phyloP scores from a whole-genome alignment of 2,797 vertebrate genomes.

The Thalassophryne amazonica region DNA sequence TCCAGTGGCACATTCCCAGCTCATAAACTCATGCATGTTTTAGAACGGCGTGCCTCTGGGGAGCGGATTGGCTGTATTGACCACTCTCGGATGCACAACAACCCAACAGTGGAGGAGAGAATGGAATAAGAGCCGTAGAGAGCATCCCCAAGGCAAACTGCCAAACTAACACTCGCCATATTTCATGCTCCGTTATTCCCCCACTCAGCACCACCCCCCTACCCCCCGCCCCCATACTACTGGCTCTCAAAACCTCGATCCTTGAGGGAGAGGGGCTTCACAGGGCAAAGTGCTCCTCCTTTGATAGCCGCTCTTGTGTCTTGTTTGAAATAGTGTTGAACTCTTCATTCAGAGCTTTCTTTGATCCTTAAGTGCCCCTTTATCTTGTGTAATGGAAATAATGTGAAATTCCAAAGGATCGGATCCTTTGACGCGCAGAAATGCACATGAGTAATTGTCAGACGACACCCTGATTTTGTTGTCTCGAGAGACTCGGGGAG shows the following conservation, averaged over 20 bases:
- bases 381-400: conserved; percentile 21
- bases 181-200: conserved; percentile 31
- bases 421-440: neutral
- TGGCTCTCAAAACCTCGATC: conserved; percentile 29
- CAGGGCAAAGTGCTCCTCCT: conserved; percentile 34
- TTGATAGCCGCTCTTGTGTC: conserved; percentile 40
- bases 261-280: conserved; percentile 26
- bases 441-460: neutral
- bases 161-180: conserved; percentile 46
- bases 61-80: conserved; percentile 63
- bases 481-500: conserved; percentile 24
- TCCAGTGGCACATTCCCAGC: conserved; percentile 53
- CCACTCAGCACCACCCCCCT: conserved; percentile 5
- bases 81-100: conserved; percentile 68
- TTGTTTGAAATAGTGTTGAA: conserved; percentile 27
- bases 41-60: conserved; percentile 64
- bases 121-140: conserved; percentile 60
- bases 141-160: conserved; percentile 67
- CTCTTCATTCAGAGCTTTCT: conserved; percentile 24
- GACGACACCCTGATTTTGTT: conserved; percentile 2
- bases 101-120: conserved; percentile 48
- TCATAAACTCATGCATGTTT: conserved; percentile 80
- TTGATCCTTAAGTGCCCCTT: conserved; percentile 38
- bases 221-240: no score
- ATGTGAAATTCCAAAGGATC: conserved; percentile 1